Evolutionary conservation across 2,888 invertebrate genomes (phyloP).

Genomic region (Tachina grossa): DNA sequence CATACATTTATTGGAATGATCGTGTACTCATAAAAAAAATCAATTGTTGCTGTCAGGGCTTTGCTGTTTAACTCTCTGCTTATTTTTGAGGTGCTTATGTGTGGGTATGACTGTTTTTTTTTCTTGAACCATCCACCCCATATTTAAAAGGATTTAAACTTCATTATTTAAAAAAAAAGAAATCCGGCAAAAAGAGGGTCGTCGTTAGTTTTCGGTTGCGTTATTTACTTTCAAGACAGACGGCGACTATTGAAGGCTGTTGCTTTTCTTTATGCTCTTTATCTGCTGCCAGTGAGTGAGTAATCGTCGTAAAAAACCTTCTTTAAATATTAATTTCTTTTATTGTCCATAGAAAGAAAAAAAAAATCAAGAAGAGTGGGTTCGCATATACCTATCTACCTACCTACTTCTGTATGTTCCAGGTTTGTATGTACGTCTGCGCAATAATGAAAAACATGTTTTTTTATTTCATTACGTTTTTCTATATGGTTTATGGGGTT

Average conservation of each 20-base stretch:
- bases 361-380: conserved; percentile 62
- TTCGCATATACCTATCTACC: conserved; percentile 60
- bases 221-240: conserved; percentile 38
- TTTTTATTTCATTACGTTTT: conserved; percentile 35
- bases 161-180: conserved; percentile 51
- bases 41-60: conserved; percentile 33
- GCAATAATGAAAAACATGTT: conserved; percentile 70
- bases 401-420: not conserved
- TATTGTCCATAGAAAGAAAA: conserved; percentile 30
- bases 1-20: not conserved
- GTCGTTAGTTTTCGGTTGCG: conserved; percentile 16
- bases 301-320: conserved; percentile 49
- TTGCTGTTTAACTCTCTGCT: conserved; percentile 12
- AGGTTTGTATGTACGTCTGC: conserved; percentile 52
- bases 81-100: conserved; percentile 11
- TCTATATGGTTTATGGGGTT: conserved; percentile 64
- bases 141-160: conserved; percentile 68
- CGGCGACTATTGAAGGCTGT: conserved; percentile 50
- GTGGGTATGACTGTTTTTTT: not conserved
- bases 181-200: conserved; percentile 55
- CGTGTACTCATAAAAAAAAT: conserved; percentile 36
- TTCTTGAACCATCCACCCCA: conserved; percentile 66
- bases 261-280: conserved; percentile 26
- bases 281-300: conserved; percentile 53
- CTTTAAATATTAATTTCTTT: conserved; percentile 53